Percentiles rank a stretch among this genome's conserved stretches.
Conservation (phyloP, 2,113 vertebrate genomes). For the Trichechus manatus region DNA sequence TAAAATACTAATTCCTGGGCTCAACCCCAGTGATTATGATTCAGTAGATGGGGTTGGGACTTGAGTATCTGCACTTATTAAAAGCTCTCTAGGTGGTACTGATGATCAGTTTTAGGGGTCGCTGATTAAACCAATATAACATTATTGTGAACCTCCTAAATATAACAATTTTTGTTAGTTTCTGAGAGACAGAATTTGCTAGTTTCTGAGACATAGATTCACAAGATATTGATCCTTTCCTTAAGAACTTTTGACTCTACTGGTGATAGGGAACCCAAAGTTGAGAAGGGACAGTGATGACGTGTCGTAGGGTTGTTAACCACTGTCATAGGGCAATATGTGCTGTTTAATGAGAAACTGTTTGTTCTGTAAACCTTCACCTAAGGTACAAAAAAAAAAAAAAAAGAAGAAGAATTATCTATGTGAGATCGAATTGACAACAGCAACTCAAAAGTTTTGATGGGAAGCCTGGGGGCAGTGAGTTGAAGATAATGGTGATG, state of each 20-base stretch:
- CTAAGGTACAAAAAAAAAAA: no score
- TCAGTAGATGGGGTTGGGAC: not conserved
- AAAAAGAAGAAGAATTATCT: no score
- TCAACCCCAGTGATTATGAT: not conserved
- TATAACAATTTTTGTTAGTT: not conserved
- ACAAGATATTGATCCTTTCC: not conserved
- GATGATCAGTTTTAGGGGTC: not conserved
- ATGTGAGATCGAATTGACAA: no score
- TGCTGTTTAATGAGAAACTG: no score
- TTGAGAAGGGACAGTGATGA: no score
- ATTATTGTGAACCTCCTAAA: not conserved
- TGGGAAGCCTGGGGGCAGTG: no score
- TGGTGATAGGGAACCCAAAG: no score
- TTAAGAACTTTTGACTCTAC: not conserved
- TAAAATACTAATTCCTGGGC: not conserved
- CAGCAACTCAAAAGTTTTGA: no score
- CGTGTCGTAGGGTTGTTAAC: no score
- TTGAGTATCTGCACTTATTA: not conserved
- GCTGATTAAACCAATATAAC: not conserved
- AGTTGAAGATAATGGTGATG: no score
- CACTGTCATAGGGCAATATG: no score
- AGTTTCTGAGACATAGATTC: not conserved
- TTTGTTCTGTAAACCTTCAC: no score
- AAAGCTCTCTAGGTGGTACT: not conserved
- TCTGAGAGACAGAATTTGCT: constrained; percentile 7